Base-by-base conservation (phyloP, 2,113 vertebrate genomes). In the Carassius carassius region DNA sequence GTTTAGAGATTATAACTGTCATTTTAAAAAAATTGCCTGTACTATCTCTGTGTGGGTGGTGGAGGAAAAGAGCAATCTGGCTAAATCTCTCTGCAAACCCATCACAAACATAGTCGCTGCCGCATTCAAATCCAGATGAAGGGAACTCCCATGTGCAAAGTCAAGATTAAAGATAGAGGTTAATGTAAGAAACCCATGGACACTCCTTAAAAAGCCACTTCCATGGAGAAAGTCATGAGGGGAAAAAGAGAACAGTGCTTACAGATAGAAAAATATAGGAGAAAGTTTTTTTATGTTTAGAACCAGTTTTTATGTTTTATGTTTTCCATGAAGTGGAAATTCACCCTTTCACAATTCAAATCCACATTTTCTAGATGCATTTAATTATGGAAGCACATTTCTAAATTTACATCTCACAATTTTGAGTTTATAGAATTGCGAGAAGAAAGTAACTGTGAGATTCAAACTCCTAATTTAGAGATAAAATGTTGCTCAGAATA, bases 141-240 rank as follows among this genome's bases (percentile, higher is more conserved):
- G 73, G 44, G 44, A 87, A 72, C 80, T 78, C 79, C 51, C 65
- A 82, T 51, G 49, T 25, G 60, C 23, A 84, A 32, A 63, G 29
- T 73, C 54, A 12, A 82, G 70, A 67, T 79, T 78, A 83, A 85
- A 78, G 74, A 63, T 72, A 41, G 79, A 29, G 56, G 41, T 78
- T 58, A 56, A 78, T 23, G 25, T 70, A 65, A 82, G 32, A 70
- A 82, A 41, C 67, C 84, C 84, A 87, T 44, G 16, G 44, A 60
- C 74, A 79, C 75, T 83, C 65, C 32, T 78, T 35, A 37, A 75
- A n/a, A 54, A 32, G 8, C 54, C 73, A 78, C 29, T 78, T 74
- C n/a, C 32, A 82, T 10, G 5, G 23, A 23, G 21, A 51, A 58
- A 74, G 58, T 35, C 67, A 85, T 72, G 11, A 78, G 62, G 51